Conservation (phyloP, 2,888 invertebrate genomes). For the Drosophila setosimentum region DNA sequence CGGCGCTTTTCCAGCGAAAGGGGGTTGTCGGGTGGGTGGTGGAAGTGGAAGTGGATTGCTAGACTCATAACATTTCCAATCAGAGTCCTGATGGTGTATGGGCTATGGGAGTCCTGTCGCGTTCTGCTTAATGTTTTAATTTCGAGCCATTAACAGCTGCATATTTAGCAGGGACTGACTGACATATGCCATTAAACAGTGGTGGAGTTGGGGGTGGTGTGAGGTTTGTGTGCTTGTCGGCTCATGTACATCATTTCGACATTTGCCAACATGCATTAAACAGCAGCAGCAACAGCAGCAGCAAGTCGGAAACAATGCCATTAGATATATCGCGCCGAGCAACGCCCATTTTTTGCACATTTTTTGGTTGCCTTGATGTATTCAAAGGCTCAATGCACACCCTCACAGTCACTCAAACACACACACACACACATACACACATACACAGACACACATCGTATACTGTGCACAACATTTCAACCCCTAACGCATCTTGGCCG, state of each 20-base stretch:
- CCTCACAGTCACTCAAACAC: slow-evolving; percentile 34
- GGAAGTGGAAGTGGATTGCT: not conserved
- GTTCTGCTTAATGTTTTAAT: slow-evolving; percentile 74
- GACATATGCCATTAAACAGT: slow-evolving; percentile 57
- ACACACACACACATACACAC: slow-evolving; percentile 30
- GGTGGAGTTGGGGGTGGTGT: not conserved
- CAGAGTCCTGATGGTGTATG: slow-evolving; percentile 51
- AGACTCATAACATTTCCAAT: slow-evolving; percentile 63
- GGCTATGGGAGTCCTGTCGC: slow-evolving; percentile 30
- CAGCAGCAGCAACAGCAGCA: slow-evolving; percentile 43
- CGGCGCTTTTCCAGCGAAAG: slow-evolving; percentile 55
- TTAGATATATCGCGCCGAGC: slow-evolving; percentile 73
- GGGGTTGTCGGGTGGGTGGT: not conserved
- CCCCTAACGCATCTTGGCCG: slow-evolving; percentile 65
- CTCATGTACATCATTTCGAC: slow-evolving; percentile 74
- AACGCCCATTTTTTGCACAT: slow-evolving; percentile 81
- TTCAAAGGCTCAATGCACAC: slow-evolving; percentile 58
- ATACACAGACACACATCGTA: not conserved
- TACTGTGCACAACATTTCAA: slow-evolving; percentile 45
- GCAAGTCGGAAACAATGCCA: slow-evolving; percentile 75
- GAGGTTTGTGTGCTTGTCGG: slow-evolving; percentile 16
- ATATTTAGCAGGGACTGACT: slow-evolving; percentile 53
- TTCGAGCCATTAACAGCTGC: slow-evolving; percentile 78
- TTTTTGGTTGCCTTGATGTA: slow-evolving; percentile 70
- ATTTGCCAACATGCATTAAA: slow-evolving; percentile 78